A percentile compares a stretch with the other conserved stretches of the same genome.
Evolutionary conservation across 1,140 invertebrate genomes (phyloP).

Genomic region (Phocides pigmalion): DNA sequence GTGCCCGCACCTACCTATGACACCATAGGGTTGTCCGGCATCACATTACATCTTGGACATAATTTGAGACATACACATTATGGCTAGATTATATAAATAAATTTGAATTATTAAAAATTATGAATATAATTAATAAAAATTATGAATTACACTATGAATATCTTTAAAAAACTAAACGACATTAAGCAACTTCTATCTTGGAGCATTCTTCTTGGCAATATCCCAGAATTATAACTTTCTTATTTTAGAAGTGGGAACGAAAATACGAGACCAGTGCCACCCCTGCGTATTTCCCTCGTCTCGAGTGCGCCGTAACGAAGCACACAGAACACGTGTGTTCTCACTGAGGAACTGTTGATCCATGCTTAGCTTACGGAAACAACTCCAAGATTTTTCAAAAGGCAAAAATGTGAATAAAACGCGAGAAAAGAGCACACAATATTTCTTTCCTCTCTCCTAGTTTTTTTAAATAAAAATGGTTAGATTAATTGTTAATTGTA

Average conservation of each 20-base stretch:
- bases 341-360: constrained; percentile 50
- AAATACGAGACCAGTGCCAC: constrained; percentile 32
- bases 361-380: constrained; percentile 40
- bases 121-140: background rate
- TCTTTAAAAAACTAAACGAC: constrained; percentile 5
- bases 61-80: too few relatives aligned
- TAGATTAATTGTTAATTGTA: too few relatives aligned
- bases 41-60: background rate
- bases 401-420: constrained; percentile 34
- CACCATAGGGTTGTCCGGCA: constrained; percentile 42
- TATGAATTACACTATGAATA: background rate
- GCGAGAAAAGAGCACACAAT: constrained; percentile 24
- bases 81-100: too few relatives aligned
- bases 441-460: too few relatives aligned
- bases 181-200: constrained; percentile 16
- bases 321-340: constrained; percentile 56
- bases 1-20: constrained; percentile 47
- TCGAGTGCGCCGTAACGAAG: constrained; percentile 51
- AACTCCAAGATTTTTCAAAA: constrained; percentile 32
- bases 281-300: constrained; percentile 42
- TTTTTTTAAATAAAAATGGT: too few relatives aligned
- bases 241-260: constrained; percentile 30
- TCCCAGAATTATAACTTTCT: constrained; percentile 32
- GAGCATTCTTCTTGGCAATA: constrained; percentile 1
- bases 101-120: too few relatives aligned